Evolutionary conservation across 2,113 vertebrate species (phyloP).

Genomic region (Etia nguti): DNA sequence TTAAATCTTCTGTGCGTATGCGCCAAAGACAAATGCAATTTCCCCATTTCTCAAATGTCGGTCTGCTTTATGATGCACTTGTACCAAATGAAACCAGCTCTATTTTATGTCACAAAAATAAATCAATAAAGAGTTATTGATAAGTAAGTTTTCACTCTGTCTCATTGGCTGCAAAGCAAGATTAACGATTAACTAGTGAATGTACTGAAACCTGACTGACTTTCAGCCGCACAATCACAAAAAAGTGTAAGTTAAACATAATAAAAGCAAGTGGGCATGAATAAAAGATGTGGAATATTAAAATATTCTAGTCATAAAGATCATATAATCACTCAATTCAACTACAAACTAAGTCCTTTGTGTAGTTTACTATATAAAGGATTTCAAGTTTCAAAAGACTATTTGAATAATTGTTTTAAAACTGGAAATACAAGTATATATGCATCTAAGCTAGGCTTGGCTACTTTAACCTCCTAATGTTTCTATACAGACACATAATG

Average conservation of each 20-base stretch:
- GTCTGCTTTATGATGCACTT: neutral
- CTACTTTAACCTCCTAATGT: too few relatives aligned
- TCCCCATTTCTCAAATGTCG: neutral
- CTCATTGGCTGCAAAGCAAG: neutral
- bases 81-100: neutral
- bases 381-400: accelerated
- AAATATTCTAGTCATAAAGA: neutral
- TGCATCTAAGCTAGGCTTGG: too few relatives aligned
- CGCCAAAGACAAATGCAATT: neutral
- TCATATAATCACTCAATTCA: neutral
- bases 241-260: neutral
- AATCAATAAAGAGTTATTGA: neutral
- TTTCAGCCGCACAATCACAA: accelerated
- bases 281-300: neutral
- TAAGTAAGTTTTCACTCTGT: neutral
- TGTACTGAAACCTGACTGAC: neutral
- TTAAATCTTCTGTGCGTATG: neutral
- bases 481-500: neutral
- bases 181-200: neutral
- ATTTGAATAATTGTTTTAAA: neutral
- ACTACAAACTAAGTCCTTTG: neutral
- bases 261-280: neutral
- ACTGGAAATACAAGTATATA: neutral
- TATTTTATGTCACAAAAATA: neutral
- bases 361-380: neutral